Base-by-base conservation (phyloP, 2,797 vertebrate species). In the Falco novaeseelandiae region DNA sequence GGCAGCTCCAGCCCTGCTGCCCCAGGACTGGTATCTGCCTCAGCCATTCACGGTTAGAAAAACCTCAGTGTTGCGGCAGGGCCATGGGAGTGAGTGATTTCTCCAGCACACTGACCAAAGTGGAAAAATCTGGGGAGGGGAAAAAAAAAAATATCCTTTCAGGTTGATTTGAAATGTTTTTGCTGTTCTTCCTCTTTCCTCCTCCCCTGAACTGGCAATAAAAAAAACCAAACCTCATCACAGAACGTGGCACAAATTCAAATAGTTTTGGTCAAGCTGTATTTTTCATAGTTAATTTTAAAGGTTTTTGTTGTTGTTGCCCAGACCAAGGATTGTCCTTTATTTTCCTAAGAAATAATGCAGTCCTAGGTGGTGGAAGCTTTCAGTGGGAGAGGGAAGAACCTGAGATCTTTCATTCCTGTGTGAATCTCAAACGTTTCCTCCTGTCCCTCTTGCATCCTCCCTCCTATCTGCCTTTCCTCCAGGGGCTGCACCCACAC, bases 31-130 rank as follows among this genome's bases (percentile, higher is more conserved):
- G 5, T 38, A 10, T 63, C 65, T 52, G 40, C 54, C 84, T 38
- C 17, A 22, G 67, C 55, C 52, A 2, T 26, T 46, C 0, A 2
- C 23, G 2, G 1, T 32, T 29, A 59, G 69, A 8, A 63, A 61
- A 30, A 19, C 57, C 49, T 71, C 4, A 0, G 29, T 21, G 61
- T 44, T 90, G 76, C 42, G 6, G 61, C 70, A 76, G 70, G 69
- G 48, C 74, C 78, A 38, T 38, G 69, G 38, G 71, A 80, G 17
- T 1, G 22, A 67, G 57, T 1, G 8, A 9, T 49, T 79, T 58
- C 81, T 82, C 51, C 0, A 0, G 57, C 2, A 4, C 0, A 0
- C 74, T 84, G 71, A 49, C 48, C 18, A 0, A 34, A 59, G 59
- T 48, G 62, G 71, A 70, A 89, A 85, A 55, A 55, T 48, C 55